Conservation (phyloP, 1,140 invertebrate genomes). For the Formica selysi region DNA sequence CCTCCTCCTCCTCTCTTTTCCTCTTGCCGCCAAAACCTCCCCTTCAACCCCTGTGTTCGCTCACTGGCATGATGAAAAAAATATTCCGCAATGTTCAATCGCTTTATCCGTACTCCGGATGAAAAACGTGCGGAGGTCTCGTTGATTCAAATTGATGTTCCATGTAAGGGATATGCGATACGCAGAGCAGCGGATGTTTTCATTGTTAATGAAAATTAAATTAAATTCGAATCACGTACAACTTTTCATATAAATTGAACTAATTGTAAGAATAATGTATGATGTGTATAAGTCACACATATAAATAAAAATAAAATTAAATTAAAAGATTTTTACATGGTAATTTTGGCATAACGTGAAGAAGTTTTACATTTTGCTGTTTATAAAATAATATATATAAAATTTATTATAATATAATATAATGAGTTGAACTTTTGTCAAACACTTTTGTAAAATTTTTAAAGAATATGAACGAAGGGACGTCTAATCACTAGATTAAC, state of each 20-base stretch:
- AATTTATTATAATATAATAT: not conserved
- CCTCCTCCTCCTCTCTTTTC: not conserved
- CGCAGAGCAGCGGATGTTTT: not conserved
- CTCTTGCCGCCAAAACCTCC: not conserved
- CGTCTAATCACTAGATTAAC: not conserved
- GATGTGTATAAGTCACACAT: not conserved
- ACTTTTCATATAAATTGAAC: conserved; percentile 22
- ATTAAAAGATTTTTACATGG: not conserved
- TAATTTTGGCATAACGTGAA: not conserved
- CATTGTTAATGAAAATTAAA: conserved; percentile 22
- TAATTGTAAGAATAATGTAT: not conserved
- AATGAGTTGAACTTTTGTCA: not conserved
- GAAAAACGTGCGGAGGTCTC: conserved; percentile 31
- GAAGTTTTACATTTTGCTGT: not conserved
- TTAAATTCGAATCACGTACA: not conserved
- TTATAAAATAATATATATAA: not conserved
- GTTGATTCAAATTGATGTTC: conserved; percentile 36
- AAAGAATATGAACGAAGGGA: not conserved
- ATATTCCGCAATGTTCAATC: conserved; percentile 79
- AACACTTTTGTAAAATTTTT: not conserved
- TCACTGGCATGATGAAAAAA: conserved; percentile 72
- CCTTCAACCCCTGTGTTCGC: conserved; percentile 27
- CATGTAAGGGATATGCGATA: conserved; percentile 27
- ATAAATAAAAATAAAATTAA: not conserved
- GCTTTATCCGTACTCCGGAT: conserved; percentile 32